Evolutionary conservation across 2,113 vertebrate genomes (phyloP).

Genomic region (Aythya baeri): DNA sequence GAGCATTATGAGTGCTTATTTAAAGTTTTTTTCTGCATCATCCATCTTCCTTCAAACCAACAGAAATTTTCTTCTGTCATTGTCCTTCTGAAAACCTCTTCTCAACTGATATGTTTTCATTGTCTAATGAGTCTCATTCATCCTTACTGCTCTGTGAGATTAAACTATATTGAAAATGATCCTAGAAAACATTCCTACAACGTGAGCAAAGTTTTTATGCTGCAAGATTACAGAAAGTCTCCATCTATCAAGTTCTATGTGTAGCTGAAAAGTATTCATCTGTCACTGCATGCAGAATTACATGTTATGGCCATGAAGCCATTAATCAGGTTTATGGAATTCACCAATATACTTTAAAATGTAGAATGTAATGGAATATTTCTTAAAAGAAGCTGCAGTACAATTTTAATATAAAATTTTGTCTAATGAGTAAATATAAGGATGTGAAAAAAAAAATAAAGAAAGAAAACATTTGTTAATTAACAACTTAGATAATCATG

Average conservation of each 20-base stretch:
- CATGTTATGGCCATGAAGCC: background rate
- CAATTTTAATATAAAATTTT: background rate
- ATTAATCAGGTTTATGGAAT: background rate
- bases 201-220: background rate
- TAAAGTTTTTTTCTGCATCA: background rate
- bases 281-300: background rate
- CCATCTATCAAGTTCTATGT: background rate
- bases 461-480: background rate
- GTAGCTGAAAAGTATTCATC: background rate
- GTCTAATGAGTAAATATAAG: background rate
- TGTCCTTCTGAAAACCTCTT: conserved; percentile 8
- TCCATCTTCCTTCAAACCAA: background rate
- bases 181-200: background rate
- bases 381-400: background rate
- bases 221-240: background rate
- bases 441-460: background rate
- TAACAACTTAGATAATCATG: background rate
- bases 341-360: background rate
- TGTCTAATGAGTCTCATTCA: background rate
- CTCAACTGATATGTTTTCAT: background rate
- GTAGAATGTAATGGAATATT: background rate
- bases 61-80: background rate
- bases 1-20: background rate
- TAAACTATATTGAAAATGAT: background rate
- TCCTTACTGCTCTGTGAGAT: background rate